Base-by-base conservation (phyloP, 2,888 invertebrate species). In the Torymus tubicola region DNA sequence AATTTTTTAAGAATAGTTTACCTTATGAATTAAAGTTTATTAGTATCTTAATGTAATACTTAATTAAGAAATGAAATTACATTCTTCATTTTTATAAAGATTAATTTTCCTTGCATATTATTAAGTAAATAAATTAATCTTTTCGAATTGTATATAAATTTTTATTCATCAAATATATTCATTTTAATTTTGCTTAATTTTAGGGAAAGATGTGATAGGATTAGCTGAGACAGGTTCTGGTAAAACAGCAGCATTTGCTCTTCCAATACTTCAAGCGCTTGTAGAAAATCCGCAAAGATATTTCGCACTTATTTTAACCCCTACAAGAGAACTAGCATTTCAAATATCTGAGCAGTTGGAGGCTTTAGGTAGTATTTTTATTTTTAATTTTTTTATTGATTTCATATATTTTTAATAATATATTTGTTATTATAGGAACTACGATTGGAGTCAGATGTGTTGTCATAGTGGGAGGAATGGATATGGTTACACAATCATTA, bases 291-390 rank as follows among this genome's bases (percentile, higher is more conserved):
- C 99, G 0, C 99, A 99, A 89, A 93, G 98, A 89, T 95, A 98
- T 88, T 99, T 98, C 91, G 98, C 98, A 0, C 92, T 99, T 0
- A 93, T 99, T 84, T 91, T 99, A 71, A 99, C 99, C 16, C 99
- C 99, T 0, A 99, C 99, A 0, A 94, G 99, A 91, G 99, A 99
- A 91, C 92, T 99, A 87, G 99, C 99, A 2, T 98, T 98, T 90
- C 99, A 99, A 91, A 99, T 99, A 88, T 96, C 97, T 0, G 99
- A 99, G 91, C 99, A 99, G 89, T 98, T 99, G 92, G 97, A 98
- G 91, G 99, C 99, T 2, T 92, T 99, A 81, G 99, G 96, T 96
- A 91, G 92, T 91, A 86, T 21, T 72, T 78, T 24, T 14, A 16
- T 68, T 1, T 42, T 50, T 58, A 14, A 53, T 58, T 61, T 24